These are phyloP conservation scores for Paramuricea clavata DNA, from an alignment of 92 coral and sea anemone species.

Conservation along the genomic window DNA sequence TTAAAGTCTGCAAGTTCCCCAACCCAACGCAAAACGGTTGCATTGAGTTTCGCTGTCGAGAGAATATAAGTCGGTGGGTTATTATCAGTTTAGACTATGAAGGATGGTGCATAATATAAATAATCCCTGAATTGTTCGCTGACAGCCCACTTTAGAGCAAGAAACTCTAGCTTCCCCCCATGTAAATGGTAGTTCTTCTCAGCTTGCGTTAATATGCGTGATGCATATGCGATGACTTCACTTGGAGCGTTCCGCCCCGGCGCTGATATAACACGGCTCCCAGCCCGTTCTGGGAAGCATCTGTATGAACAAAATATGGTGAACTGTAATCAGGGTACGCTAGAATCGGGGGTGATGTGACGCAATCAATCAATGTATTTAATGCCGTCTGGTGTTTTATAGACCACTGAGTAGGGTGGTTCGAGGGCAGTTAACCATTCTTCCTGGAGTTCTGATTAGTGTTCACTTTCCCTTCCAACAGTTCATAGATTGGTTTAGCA, in stretches of 20 bases:
- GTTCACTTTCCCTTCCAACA: background rate
- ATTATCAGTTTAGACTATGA: conserved; percentile 61
- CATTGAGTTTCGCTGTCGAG: conserved; percentile 32
- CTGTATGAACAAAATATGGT: conserved; percentile 56
- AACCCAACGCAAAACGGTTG: conserved; percentile 52
- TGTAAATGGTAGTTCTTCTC: conserved; percentile 60
- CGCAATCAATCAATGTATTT: conserved; percentile 29
- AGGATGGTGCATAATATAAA: conserved; percentile 61
- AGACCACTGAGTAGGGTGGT: conserved; percentile 17
- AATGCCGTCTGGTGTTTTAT: conserved; percentile 40
- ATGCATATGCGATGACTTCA: conserved; percentile 63
- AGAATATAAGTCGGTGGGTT: conserved; percentile 59
- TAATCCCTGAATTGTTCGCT: conserved; percentile 67
- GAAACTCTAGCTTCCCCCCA: conserved; percentile 63
- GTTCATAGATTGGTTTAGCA: conserved; percentile 68
- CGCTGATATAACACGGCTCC: conserved; percentile 59
- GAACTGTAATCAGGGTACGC: conserved; percentile 58
- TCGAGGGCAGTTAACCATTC: background rate
- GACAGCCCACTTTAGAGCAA: conserved; percentile 73
- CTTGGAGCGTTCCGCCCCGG: conserved; percentile 37
- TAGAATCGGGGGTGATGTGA: conserved; percentile 42
- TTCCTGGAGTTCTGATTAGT: background rate
- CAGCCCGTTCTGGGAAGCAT: conserved; percentile 52
- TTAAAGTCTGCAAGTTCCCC: conserved; percentile 51
- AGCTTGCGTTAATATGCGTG: conserved; percentile 55